Evolutionary conservation across 2,797 vertebrate species (phyloP), one percentile per base, ranked within the genome.

Genomic region (Cirrhinus mrigala): DNA sequence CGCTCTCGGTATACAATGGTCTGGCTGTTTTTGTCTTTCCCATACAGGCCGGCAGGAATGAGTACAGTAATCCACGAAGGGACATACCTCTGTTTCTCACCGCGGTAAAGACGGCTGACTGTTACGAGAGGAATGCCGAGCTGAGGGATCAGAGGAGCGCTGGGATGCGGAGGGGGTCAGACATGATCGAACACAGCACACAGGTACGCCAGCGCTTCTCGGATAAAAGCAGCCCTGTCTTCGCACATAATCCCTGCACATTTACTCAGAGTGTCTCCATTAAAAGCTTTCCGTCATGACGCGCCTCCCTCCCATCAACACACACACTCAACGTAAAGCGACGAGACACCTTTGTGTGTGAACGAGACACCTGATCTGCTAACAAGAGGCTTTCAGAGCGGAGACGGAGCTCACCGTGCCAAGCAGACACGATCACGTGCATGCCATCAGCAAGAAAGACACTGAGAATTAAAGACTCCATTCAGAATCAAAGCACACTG

Each of bases 171-270:
- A n/a, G n/a, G 48, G 60, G 54, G 66, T 48, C 79, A 93, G 92
- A 89, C 92, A 93, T 94, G 94, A 94, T 92, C 92, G 92, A 94
- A 94, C 93, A 93, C 90, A 93, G 91, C 91, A 88, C 69, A 70
- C 37, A 91, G 89, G 91, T 93, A 91, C 90, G 90, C 92, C 92
- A 92, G 89, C 88, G 91, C 91, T 88, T 90, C 85, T 83, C 58
- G 89, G 94, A 95, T 94, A 92, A 96, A 95, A 94, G 93, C 93
- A 89, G 89, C 93, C 93, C 94, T 94, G 94, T 95, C 90, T 94
- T 90, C 89, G 88, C 91, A 87, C 81, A 90, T 93, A 94, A 94
- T 94, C 93, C 92, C 92, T 88, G 71, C 71, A 89, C 91, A 94
- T 94, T 95, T 92, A 93, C 94, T 95, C 93, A 94, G 92, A 92